phyloP scores from a whole-genome alignment of 2,113 vertebrate genomes.

The Eretmochelys imbricata region DNA sequence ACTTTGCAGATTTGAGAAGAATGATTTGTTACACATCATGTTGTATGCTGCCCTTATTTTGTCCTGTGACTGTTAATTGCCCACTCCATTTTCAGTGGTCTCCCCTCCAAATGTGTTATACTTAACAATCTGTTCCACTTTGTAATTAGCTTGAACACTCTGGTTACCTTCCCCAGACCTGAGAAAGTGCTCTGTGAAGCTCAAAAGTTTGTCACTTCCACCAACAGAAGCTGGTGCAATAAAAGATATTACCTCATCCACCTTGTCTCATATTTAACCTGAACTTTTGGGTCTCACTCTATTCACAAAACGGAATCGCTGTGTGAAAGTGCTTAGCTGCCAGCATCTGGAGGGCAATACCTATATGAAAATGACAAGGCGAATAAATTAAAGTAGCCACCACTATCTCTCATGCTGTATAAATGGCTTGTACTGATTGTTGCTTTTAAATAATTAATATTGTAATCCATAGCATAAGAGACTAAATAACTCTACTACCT shows the following conservation, averaged over 20 bases:
- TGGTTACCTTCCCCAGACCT: too few species aligned
- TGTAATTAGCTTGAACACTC: too few species aligned
- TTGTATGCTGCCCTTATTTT: too few species aligned
- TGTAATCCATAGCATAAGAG: background rate
- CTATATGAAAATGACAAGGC: slow-evolving; percentile 46
- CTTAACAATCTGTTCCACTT: too few species aligned
- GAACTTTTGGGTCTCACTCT: slow-evolving; percentile 37
- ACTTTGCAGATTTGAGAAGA: too few species aligned
- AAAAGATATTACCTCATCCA: background rate
- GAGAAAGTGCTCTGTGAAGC: too few species aligned
- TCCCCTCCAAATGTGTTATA: too few species aligned
- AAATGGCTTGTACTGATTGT: background rate
- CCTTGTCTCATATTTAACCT: slow-evolving; percentile 39
- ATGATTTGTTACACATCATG: too few species aligned
- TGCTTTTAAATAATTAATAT: slow-evolving; percentile 56
- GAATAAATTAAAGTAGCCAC: slow-evolving; percentile 30
- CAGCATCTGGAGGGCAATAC: slow-evolving; percentile 20
- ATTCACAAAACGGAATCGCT: slow-evolving; percentile 24
- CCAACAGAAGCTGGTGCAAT: too few species aligned
- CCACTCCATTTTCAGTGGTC: too few species aligned
- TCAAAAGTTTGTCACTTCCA: too few species aligned
- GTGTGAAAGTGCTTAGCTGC: background rate
- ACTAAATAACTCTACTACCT: slow-evolving; percentile 5
- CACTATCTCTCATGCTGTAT: slow-evolving; percentile 5
- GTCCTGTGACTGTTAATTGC: too few species aligned